phyloP scores from a whole-genome alignment of 1,140 invertebrate genomes.

The Cherax destructor region DNA sequence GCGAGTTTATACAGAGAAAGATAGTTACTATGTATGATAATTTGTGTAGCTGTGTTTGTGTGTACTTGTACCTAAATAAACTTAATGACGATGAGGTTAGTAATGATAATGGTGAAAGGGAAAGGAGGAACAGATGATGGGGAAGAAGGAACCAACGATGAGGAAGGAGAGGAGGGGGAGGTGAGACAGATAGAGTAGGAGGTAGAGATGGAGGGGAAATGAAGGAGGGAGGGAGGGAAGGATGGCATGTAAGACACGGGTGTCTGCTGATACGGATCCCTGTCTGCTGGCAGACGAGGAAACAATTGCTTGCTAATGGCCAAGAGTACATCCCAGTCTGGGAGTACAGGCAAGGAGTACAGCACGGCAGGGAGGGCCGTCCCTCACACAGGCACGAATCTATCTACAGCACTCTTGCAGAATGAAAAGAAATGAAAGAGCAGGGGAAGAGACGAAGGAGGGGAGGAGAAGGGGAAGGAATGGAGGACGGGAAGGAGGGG shows the following conservation, averaged over 20 bases:
- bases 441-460: not conserved
- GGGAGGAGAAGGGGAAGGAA: not conserved
- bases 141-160: not conserved
- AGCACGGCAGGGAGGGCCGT: no score
- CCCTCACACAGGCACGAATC: not conserved
- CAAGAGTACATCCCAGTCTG: not conserved
- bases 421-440: not conserved
- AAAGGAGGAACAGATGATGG: no score
- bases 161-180: not conserved
- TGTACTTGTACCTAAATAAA: no score
- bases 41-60: no score
- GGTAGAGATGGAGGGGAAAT: not conserved
- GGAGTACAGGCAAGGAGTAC: no score
- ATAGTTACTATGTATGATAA: no score
- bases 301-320: conserved; percentile 1
- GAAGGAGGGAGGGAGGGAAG: not conserved
- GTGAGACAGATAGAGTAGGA: no score
- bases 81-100: no score
- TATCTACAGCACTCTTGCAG: not conserved
- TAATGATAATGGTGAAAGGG: no score
- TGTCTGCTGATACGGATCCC: not conserved
- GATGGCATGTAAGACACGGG: not conserved
- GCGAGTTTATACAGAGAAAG: no score
- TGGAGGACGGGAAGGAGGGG: not conserved
- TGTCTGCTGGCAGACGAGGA: not conserved